phyloP scores from a whole-genome alignment of 2,888 invertebrate species.

The Drosophila incognita region DNA sequence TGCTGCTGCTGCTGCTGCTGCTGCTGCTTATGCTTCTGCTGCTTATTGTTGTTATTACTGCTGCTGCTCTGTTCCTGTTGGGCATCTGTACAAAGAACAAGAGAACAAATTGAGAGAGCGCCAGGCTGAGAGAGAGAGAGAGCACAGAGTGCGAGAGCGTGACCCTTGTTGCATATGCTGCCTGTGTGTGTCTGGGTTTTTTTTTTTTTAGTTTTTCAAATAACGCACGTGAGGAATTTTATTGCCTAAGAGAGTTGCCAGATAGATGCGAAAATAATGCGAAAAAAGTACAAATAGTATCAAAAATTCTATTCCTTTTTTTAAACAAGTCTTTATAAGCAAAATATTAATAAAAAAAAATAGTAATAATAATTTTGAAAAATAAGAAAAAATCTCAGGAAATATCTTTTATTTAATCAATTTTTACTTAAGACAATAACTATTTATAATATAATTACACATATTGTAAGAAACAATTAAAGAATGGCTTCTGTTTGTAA shows the following conservation, averaged over 20 bases:
- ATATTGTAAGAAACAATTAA: too few species aligned
- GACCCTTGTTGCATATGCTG: slow-evolving; percentile 64
- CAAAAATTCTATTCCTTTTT: not conserved
- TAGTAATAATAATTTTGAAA: not conserved
- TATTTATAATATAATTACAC: too few species aligned
- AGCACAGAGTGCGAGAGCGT: slow-evolving; percentile 25
- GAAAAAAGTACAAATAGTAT: not conserved
- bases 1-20: slow-evolving; percentile 5
- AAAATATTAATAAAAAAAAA: not conserved
- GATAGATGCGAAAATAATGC: slow-evolving; percentile 2
- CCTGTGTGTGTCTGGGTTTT: not conserved
- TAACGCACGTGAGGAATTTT: slow-evolving; percentile 54
- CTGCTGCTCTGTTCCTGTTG: slow-evolving; percentile 38
- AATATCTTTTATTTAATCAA: rapidly evolving
- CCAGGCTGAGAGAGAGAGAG: slow-evolving; percentile 5
- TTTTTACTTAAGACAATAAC: not conserved
- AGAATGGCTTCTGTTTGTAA: not conserved
- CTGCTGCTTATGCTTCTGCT: slow-evolving; percentile 13
- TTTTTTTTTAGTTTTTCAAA: slow-evolving; percentile 12
- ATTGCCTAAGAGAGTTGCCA: slow-evolving; percentile 36
- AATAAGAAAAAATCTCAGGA: not conserved
- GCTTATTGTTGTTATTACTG: slow-evolving; percentile 9
- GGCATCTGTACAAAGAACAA: slow-evolving; percentile 37
- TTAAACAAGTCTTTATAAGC: not conserved
- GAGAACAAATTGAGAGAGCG: slow-evolving; percentile 1